Conservation (phyloP, 2,888 invertebrate species). For the Plagodis dolabraria region DNA sequence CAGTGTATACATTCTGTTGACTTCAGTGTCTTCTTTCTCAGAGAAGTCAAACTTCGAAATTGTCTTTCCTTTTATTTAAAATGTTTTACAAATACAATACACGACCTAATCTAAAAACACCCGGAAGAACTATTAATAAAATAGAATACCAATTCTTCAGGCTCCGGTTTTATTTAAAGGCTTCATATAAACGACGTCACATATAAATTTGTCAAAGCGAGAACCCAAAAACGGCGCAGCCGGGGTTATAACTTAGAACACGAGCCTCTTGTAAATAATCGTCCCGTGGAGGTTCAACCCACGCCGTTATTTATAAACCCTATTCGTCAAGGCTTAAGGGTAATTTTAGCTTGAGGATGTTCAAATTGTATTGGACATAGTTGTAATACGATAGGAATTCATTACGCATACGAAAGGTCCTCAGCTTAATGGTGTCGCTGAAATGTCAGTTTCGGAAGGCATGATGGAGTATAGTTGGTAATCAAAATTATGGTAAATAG, state of each 20-base stretch:
- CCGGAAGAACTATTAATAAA: conserved; percentile 34
- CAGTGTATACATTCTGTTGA: no score
- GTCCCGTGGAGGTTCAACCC: conserved; percentile 38
- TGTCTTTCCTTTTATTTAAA: not conserved
- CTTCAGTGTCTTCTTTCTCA: no score
- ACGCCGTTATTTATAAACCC: conserved; percentile 30
- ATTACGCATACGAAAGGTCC: conserved; percentile 65
- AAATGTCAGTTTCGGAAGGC: conserved; percentile 48
- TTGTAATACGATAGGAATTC: conserved; percentile 59
- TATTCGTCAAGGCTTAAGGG: conserved; percentile 38
- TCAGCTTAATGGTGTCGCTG: conserved; percentile 47
- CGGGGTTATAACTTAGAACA: conserved; percentile 56
- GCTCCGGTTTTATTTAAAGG: conserved; percentile 52
- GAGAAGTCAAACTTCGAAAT: no score
- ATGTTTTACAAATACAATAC: not conserved
- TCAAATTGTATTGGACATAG: conserved; percentile 49
- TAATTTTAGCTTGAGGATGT: conserved; percentile 39
- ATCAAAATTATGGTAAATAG: conserved; percentile 34
- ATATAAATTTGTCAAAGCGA: conserved; percentile 63
- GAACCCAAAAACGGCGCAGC: conserved; percentile 54
- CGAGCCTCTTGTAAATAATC: conserved; percentile 57
- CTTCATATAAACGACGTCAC: conserved; percentile 55
- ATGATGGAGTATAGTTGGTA: conserved; percentile 36
- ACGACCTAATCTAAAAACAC: conserved; percentile 14
- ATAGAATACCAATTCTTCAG: conserved; percentile 47